Conservation (phyloP, 35 echinoderm and acorn worm genomes). For the Stichopus chloronotus region DNA sequence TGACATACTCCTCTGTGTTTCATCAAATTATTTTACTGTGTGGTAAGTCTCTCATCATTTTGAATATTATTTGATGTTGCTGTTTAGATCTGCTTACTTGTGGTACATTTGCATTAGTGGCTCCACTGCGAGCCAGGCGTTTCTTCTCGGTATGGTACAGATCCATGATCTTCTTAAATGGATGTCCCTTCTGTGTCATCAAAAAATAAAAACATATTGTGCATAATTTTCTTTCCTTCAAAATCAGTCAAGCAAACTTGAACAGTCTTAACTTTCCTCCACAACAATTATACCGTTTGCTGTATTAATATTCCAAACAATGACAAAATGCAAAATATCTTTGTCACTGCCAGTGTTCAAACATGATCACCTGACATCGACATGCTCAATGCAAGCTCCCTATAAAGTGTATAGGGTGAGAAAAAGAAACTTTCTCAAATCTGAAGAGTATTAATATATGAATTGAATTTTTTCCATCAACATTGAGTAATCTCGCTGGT, state of each 20-base stretch:
- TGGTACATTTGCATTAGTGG: constrained; percentile 7
- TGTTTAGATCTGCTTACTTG: constrained; percentile 4
- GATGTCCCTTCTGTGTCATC: constrained; percentile 60
- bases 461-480: no score
- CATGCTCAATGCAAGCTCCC: no score
- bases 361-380: no score
- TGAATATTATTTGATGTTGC: no score
- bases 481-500: no score
- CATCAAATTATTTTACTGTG: no score
- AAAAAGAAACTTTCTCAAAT: no score
- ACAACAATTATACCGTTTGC: neutral
- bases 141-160: constrained; percentile 9
- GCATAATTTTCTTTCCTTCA: neutral
- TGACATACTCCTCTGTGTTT: no score
- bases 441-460: no score
- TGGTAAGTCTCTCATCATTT: no score
- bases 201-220: neutral
- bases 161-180: constrained; percentile 67
- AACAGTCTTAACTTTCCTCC: neutral
- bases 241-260: neutral
- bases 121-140: neutral
- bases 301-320: neutral
- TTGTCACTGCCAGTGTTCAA: no score
- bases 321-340: neutral
- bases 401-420: no score